A percentile compares a stretch with the other conserved stretches of the same genome.
Evolutionary conservation across 2,113 vertebrate genomes (phyloP).

Genomic region (Emydura subglobosa): DNA sequence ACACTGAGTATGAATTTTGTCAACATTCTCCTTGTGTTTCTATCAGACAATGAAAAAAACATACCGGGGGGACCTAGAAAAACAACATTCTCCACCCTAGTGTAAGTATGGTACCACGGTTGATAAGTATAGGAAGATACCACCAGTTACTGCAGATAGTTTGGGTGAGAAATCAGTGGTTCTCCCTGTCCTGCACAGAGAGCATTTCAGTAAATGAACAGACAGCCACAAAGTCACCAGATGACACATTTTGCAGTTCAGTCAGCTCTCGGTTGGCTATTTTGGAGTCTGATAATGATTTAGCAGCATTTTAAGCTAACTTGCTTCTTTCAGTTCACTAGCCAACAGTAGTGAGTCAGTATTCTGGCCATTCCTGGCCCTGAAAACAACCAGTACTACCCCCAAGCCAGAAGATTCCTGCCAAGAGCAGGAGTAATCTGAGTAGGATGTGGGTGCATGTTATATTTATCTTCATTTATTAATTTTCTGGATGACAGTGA

Average conservation of each 20-base stretch:
- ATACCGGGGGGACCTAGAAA: neutral
- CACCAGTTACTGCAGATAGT: neutral
- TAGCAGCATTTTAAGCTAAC: conserved; percentile 20
- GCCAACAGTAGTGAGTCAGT: conserved; percentile 58
- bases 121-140: neutral
- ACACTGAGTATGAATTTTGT: neutral
- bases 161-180: neutral
- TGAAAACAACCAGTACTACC: neutral
- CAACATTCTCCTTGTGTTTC: neutral
- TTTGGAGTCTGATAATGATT: conserved; percentile 38
- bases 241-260: neutral
- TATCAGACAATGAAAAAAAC: neutral
- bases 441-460: conserved; percentile 11
- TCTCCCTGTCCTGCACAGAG: neutral
- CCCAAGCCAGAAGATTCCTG: conserved; percentile 54
- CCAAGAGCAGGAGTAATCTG: neutral
- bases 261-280: conserved; percentile 6
- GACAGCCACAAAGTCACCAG: neutral
- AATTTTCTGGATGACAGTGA: conserved; percentile 68
- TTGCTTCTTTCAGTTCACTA: conserved; percentile 33
- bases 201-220: neutral
- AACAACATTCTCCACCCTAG: neutral
- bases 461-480: conserved; percentile 68
- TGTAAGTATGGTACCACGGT: neutral
- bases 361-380: conserved; percentile 24